Evolutionary conservation across 1,140 invertebrate genomes (phyloP), one percentile per base, ranked within the genome.

Genomic region (Dufourea novaeangliae): DNA sequence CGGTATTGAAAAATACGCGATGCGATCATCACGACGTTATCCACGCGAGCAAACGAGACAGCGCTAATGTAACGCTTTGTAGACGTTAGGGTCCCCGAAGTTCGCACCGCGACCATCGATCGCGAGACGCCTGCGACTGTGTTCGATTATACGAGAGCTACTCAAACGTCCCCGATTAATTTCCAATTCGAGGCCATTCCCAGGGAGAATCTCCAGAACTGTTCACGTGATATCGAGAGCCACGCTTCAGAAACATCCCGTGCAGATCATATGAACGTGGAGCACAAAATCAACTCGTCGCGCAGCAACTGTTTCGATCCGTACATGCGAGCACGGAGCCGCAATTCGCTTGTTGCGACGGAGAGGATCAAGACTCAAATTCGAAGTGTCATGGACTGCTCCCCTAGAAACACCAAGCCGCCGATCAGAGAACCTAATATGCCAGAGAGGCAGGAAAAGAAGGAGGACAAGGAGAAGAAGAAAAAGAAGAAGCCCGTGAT

Each of bases 361-460:
- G 25, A 54, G 4, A 14, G 1, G 3, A 34, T 25, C 10, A n/a
- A 14, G 27, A 17, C 34, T 50, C 56, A 70, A 57, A 78, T 79
- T 52, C 78, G 78, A 63, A 78, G 52, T 25, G 75, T 86, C 44
- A 56, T 77, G 57, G 59, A 64, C 25, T 79, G 81, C 27, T 71
- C 44, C 0, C 80, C 86, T 4, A 66, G 69, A 20, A 81, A 76
- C 54, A 62, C 81, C 25, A 86, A 86, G 32, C 82, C 88, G 11
- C 84, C 88, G 1, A 89, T 91, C 59, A 83, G 78, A 39, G 89
- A 92, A 57, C 87, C 88, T 25, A 88, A 87, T 73, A 79, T 85
- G 70, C 85, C 89, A 11, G 84, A 88, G 73, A 88, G 87, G 39
- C 83, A 41, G 32, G 62, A 85, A 8, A 90, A 83, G 56, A 89